A percentile compares a stretch with the other conserved stretches of the same genome.
These are phyloP conservation scores for Platalea minor DNA, from an alignment of 2,797 vertebrate genomes.

Conservation along the genomic window DNA sequence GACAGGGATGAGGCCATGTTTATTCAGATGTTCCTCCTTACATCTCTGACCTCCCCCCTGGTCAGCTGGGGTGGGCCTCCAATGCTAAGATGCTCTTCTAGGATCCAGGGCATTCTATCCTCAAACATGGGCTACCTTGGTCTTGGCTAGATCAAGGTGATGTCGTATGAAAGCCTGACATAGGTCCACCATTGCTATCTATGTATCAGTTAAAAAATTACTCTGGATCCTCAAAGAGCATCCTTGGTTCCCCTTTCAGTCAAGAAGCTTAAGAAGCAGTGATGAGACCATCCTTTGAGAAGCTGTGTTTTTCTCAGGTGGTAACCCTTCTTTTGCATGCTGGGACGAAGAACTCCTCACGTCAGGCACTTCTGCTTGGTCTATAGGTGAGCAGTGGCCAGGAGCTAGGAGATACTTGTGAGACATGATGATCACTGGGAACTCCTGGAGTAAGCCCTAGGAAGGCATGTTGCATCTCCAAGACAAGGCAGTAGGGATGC, in stretches of 20 bases:
- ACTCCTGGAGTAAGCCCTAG: not conserved
- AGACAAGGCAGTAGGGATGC: not conserved
- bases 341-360: not conserved
- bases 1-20: not conserved
- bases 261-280: not conserved
- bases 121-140: fast-evolving
- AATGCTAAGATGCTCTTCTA: not conserved
- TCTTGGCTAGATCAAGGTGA: not conserved
- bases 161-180: not conserved
- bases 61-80: not conserved
- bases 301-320: not conserved
- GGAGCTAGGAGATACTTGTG: not conserved
- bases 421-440: not conserved
- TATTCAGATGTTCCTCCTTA: constrained; percentile 23
- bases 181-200: not conserved
- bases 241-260: not conserved
- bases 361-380: not conserved
- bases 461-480: not conserved
- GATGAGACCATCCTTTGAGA: not conserved
- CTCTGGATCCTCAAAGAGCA: not conserved
- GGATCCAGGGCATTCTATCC: not conserved
- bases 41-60: not conserved
- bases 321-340: not conserved
- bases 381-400: not conserved
- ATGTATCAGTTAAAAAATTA: not conserved